Evolutionary conservation across 2,113 vertebrate species (phyloP), one percentile per base, ranked within the genome.

Genomic region (Tragulus kanchil): DNA sequence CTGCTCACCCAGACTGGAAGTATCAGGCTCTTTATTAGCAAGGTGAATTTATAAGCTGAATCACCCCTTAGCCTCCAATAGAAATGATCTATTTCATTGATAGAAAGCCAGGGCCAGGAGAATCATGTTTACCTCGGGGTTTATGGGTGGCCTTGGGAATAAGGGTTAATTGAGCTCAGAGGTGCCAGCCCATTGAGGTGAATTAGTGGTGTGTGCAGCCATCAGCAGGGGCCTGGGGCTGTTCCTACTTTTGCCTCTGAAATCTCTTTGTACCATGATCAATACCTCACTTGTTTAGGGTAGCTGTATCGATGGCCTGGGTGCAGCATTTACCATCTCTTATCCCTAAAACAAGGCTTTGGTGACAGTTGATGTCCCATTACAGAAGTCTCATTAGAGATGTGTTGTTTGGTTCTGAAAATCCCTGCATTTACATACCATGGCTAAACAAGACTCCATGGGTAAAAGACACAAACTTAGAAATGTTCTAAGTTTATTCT

Each of bases 91-190:
- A 97, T 98, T 98, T 96, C 97, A 95, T 6, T 97, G 98, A 98
- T 89, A 98, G 85, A 97, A 98, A 98, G 96, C 96, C 95, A 96
- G 98, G 97, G 96, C 98, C 64, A 0, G 88, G n/a, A 59, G 95
- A 97, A 93, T 71, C 84, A 25, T 98, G 98, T 98, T 98, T 98
- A 98, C 98, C 97, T 96, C 95, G 6, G 98, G 98, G 98, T 99
- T 98, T 98, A 99, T 98, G 97, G 98, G 98, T 98, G 97, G 98
- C 98, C 98, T 97, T 98, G 92, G 97, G 97, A 98, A 98, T 98
- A 98, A 98, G 98, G 98, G 98, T 98, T 98, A 99, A 99, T 99
- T 99, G 98, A 98, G 98, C 98, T 98, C 96, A 97, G 98, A 98
- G 97, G 98, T 98, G 95, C 97, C 97, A 97, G 98, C 95, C 98